Evolutionary conservation across 2,888 invertebrate genomes (phyloP), one percentile per base, ranked within the genome.

Genomic region (Pimpla rufipes): DNA sequence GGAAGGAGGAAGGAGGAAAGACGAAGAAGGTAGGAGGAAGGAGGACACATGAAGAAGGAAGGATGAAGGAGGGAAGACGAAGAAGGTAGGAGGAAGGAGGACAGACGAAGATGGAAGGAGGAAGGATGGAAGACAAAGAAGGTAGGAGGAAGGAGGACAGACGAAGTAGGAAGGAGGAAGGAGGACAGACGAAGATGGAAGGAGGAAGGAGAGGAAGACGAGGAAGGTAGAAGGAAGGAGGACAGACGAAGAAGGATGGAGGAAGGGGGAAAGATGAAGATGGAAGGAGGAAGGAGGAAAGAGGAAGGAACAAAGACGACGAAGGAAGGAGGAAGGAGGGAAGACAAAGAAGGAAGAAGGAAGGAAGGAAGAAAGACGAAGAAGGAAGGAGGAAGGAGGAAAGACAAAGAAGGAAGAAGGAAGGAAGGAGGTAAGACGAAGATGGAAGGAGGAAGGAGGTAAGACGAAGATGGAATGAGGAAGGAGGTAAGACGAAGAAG

Each of bases 1-100:
- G 18, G n/a, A 11, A 11, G n/a, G 21, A n/a, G n/a, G 16, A 40
- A 21, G 29, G 29, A 18, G 40, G n/a, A n/a, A 35, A 64, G 83
- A 84, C 86, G 45, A 0, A 10, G n/a, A 23, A 29, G 29, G 29
- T 3, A 29, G n/a, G n/a, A n/a, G n/a, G n/a, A n/a, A n/a, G n/a
- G n/a, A n/a, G n/a, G n/a, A n/a, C n/a, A n/a, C n/a, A n/a, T n/a
- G 16, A 40, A 21, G 29, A n/a, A 18, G 40, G n/a, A n/a, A 35
- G 68, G 83, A 84, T 86, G 45, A 0, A 10, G n/a, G 42, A 29
- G 29, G 29, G n/a, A n/a, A n/a, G n/a, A n/a, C n/a, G n/a, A n/a
- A n/a, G n/a, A 29, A 29, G 57, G 18, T 6, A 21, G 18, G n/a
- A 11, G 21, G 16, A 40, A 21, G 29, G 29, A 18, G 40, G n/a